phyloP scores from a whole-genome alignment of 2,888 invertebrate species.

The Brenthis hecate region DNA sequence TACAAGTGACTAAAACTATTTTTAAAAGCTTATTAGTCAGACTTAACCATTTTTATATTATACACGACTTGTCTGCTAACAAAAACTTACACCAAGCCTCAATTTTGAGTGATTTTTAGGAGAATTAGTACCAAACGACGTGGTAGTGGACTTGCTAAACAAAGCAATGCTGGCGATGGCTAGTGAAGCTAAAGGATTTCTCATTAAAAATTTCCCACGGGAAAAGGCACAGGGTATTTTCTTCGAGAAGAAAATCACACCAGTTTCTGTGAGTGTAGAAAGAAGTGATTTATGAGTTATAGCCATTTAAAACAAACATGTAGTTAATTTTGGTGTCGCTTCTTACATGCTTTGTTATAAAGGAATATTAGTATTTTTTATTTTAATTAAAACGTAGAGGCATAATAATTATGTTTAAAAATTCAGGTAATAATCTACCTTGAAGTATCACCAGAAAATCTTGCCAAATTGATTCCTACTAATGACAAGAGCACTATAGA shows the following conservation, averaged over 20 bases:
- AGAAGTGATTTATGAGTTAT: background rate
- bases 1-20: too few relatives aligned
- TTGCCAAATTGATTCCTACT: slow-evolving; percentile 68
- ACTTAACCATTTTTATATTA: background rate
- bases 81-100: background rate
- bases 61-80: too few relatives aligned
- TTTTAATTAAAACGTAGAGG: too few relatives aligned
- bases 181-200: slow-evolving; percentile 88
- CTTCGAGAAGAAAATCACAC: slow-evolving; percentile 90
- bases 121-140: slow-evolving; percentile 93
- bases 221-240: slow-evolving; percentile 92
- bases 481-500: background rate
- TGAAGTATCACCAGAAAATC: slow-evolving; percentile 89
- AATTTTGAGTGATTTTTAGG: slow-evolving; percentile 48
- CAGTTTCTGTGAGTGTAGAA: slow-evolving; percentile 59
- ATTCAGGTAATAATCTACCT: slow-evolving; percentile 88
- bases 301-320: too few relatives aligned
- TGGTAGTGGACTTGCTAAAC: slow-evolving; percentile 92
- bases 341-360: too few relatives aligned
- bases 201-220: slow-evolving; percentile 96
- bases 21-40: too few relatives aligned
- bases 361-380: too few relatives aligned
- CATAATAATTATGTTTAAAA: background rate
- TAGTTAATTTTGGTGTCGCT: too few relatives aligned
- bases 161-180: slow-evolving; percentile 88